phyloP scores from a whole-genome alignment of 37 sponge, comb jelly and placozoan genomes.

The Spongilla lacustris region DNA sequence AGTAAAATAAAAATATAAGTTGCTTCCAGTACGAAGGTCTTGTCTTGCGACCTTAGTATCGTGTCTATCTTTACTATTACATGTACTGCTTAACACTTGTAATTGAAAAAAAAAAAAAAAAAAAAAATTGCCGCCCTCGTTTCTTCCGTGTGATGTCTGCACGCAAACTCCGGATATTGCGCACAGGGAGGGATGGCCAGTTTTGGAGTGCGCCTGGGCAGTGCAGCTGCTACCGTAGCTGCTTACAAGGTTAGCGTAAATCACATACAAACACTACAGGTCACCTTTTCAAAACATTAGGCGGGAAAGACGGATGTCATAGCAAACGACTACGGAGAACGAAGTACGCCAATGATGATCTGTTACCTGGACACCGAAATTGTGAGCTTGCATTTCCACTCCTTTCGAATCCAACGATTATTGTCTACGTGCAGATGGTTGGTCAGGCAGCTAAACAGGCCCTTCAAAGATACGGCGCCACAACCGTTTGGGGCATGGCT shows the following conservation, averaged over 20 bases:
- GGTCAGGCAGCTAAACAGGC: slow-evolving; percentile 25
- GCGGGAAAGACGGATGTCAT: slow-evolving; percentile 16
- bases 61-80: no score
- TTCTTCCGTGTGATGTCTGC: no score
- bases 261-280: neutral
- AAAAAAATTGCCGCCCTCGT: no score
- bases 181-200: neutral
- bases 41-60: no score
- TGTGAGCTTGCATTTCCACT: no score
- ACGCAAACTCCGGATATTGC: no score
- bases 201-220: slow-evolving; percentile 28
- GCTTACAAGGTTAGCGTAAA: slow-evolving; percentile 18
- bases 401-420: no score
- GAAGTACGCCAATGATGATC: slow-evolving; percentile 31
- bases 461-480: slow-evolving; percentile 6
- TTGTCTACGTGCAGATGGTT: slow-evolving; percentile 31
- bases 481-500: slow-evolving; percentile 14
- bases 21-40: no score
- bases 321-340: slow-evolving; percentile 38
- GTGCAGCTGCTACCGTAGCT: slow-evolving; percentile 7
- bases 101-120: no score
- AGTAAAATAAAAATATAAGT: no score
- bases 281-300: neutral
- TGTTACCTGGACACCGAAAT: slow-evolving; percentile 10
- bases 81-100: no score